Conservation (phyloP, 2,113 vertebrate genomes). For the Agapornis roseicollis region DNA sequence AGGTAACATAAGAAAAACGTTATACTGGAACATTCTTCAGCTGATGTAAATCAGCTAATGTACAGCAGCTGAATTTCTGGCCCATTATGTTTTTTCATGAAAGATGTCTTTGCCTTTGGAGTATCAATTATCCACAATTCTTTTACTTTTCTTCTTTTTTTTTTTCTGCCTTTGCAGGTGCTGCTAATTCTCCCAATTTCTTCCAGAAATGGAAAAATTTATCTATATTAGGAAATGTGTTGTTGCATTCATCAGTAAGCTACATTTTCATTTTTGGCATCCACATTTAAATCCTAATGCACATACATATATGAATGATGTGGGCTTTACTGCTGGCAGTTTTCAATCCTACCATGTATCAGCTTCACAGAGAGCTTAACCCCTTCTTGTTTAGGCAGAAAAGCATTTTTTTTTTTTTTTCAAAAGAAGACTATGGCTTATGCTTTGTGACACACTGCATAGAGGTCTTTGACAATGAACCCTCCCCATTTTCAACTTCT, state of each 20-base stretch:
- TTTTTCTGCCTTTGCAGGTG: conserved; percentile 48
- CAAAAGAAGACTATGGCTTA: background rate
- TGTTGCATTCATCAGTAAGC: conserved; percentile 43
- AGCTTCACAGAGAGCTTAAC: conserved; percentile 40
- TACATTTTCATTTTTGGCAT: conserved; percentile 59
- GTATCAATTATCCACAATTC: conserved; percentile 54
- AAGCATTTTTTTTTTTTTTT: background rate
- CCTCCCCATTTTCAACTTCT: background rate
- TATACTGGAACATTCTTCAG: background rate
- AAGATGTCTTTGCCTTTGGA: conserved; percentile 21
- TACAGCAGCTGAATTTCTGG: conserved; percentile 25
- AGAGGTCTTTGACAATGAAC: background rate
- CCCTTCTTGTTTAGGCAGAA: background rate
- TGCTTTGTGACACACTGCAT: background rate
- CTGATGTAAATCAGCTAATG: conserved; percentile 12
- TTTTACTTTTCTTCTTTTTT: conserved; percentile 21
- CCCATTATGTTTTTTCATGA: conserved; percentile 26
- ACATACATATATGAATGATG: conserved; percentile 6
- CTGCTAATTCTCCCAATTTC: conserved; percentile 1
- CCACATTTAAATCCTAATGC: conserved; percentile 50
- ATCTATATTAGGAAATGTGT: conserved; percentile 36
- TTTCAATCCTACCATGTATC: conserved; percentile 30
- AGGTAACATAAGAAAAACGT: conserved; percentile 32
- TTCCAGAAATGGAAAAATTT: conserved; percentile 20
- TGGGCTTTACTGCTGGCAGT: conserved; percentile 29